Evolutionary conservation across 2,113 vertebrate species (phyloP), one percentile per base, ranked within the genome.

Genomic region (Capra hircus): DNA sequence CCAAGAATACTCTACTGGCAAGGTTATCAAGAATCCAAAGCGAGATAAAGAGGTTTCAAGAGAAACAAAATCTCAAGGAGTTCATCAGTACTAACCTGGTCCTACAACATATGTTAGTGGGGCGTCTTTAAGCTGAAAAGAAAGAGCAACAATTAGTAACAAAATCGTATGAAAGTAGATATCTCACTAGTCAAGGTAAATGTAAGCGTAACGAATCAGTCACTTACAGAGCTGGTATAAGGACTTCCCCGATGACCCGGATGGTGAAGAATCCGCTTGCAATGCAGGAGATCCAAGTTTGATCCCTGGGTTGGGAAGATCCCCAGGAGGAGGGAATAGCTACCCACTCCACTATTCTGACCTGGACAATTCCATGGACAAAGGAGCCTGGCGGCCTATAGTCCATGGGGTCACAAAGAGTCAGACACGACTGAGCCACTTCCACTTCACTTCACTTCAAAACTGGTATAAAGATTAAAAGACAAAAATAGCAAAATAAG

Each of bases 301-400:
- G 62, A 67, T 9, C 62, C 62, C 62, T 67, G 62, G 33, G 62
- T 10, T 19, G 7, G 62, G 62, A 67, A 19, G 62, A n/a, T 67
- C 0, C 8, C 16, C 64, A 19, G 16, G 7, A 19, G 16, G 9
- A n/a, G 8, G 33, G 7, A 67, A 19, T 2, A 67, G 64, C 7
- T 67, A 5, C 64, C 33, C 64, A 67, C 7, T n/a, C 33, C 16
- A 67, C 16, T 19, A n/a, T 67, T n/a, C 33, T n/a, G 64, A n/a
- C 8, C 64, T 67, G 64, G 33, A n/a, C 2, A n/a, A 67, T 19
- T 19, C 64, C 33, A 19, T 67, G 33, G 64, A n/a, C 33, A 9
- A 17, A 67, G 64, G 62, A 67, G 4, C 16, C 33, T n/a, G 64
- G 7, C 0, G 0, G 64, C 33, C 16, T 5, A 19, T 17, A 67